Percentiles rank a stretch among this genome's conserved stretches.
Conservation (phyloP, 2,888 invertebrate species). For the Stenodema calcarata region DNA sequence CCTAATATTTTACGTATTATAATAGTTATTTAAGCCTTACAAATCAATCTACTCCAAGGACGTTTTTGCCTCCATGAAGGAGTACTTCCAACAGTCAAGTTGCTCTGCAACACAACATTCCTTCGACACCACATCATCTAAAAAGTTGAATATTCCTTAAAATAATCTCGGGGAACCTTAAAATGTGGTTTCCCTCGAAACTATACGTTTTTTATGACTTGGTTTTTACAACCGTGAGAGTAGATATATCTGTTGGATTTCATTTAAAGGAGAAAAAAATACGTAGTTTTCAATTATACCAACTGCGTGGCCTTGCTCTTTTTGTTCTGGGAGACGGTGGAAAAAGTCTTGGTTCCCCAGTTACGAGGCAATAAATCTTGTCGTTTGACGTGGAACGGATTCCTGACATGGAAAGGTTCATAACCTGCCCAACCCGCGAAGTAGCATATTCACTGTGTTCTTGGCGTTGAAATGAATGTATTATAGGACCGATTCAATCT, state of each 20-base stretch:
- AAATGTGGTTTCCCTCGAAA: no score
- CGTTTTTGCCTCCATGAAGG: no score
- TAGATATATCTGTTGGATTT: neutral
- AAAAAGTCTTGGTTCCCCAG: neutral
- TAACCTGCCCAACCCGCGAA: neutral
- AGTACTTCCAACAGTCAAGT: no score
- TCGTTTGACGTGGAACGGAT: neutral
- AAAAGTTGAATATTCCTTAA: no score
- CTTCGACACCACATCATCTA: no score
- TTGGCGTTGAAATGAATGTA: neutral
- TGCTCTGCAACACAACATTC: no score
- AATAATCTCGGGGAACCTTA: no score
- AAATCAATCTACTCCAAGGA: no score
- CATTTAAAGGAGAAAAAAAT: neutral
- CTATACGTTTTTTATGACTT: neutral
- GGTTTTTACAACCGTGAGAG: neutral
- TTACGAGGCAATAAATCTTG: neutral
- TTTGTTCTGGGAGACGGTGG: neutral
- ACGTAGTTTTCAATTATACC: neutral
- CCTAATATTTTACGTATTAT: no score
- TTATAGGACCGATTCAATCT: no score
- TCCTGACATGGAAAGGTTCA: neutral
- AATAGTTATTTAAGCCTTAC: no score
- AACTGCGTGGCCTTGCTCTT: neutral
- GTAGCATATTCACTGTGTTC: neutral